Conservation (phyloP, 2,888 invertebrate genomes). For the Poecilus cupreus region DNA sequence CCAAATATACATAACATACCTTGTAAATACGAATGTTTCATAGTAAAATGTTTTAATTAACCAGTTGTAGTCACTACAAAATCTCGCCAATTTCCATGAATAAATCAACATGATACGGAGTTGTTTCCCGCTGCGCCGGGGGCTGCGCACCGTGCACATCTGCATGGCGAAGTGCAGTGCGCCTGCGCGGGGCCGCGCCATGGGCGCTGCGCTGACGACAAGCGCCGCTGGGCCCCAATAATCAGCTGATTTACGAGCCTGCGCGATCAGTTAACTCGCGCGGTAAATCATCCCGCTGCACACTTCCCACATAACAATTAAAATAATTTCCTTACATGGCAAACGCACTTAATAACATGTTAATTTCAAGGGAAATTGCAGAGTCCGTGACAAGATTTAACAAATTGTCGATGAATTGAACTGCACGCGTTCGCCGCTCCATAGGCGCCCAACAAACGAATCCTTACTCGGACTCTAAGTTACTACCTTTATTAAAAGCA, state of each 20-base stretch:
- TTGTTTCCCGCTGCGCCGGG: neutral
- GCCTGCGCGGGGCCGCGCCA: conserved; percentile 4
- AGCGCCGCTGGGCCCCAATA: conserved; percentile 34
- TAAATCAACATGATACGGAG: too few relatives aligned
- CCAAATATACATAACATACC: too few relatives aligned
- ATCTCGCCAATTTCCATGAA: neutral
- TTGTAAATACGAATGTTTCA: too few relatives aligned
- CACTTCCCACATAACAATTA: conserved; percentile 54
- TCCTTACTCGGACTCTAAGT: too few relatives aligned
- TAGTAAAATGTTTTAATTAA: too few relatives aligned
- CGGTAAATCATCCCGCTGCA: conserved; percentile 38
- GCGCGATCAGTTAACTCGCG: conserved; percentile 48
- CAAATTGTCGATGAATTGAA: conserved; percentile 41
- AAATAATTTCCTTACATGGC: conserved; percentile 50
- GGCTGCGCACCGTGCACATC: neutral
- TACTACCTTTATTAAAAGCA: too few relatives aligned
- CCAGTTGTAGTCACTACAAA: neutral
- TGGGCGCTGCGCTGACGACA: conserved; percentile 30
- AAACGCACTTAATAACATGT: conserved; percentile 53
- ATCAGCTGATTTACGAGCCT: conserved; percentile 44
- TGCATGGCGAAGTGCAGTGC: neutral
- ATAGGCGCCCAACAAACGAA: neutral
- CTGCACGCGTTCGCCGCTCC: neutral
- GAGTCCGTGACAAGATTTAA: conserved; percentile 52
- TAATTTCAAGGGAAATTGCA: conserved; percentile 53